Percentiles rank a stretch among this genome's conserved stretches.
Conservation (phyloP, 2,797 vertebrate species). For the Phrynocephalus vlangalii region DNA sequence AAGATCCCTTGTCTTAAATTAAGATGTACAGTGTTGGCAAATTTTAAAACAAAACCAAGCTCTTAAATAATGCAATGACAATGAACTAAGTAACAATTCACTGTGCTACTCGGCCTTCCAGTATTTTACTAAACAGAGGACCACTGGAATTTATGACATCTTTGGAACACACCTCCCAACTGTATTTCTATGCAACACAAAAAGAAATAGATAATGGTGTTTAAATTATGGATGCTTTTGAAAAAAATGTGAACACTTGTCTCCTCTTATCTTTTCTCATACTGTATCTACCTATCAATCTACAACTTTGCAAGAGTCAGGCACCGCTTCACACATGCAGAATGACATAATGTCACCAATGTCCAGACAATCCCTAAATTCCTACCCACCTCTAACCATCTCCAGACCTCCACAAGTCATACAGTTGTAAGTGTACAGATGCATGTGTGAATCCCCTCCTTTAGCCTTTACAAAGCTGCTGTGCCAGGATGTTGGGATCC, state of each 20-base stretch:
- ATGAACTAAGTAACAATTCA: not conserved
- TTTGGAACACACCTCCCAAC: no score
- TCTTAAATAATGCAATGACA: not conserved
- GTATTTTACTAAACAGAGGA: no score
- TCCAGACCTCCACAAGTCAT: not conserved
- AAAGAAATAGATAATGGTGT: not conserved
- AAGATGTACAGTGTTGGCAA: not conserved
- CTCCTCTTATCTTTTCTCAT: not conserved
- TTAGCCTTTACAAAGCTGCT: no score
- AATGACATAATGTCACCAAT: no score
- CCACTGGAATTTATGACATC: not conserved
- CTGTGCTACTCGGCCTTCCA: not conserved
- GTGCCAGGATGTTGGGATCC: not conserved
- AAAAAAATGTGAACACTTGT: not conserved
- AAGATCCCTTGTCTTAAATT: not conserved
- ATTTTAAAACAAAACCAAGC: not conserved
- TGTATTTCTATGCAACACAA: no score
- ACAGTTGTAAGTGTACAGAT: no score
- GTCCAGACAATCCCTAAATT: not conserved
- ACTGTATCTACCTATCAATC: no score
- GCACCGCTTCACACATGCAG: no score
- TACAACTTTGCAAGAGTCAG: no score
- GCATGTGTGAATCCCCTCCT: no score
- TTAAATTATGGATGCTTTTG: not conserved
- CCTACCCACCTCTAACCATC: not conserved